phyloP scores from a whole-genome alignment of 2,797 vertebrate species.

The Syndactyla subalaris region DNA sequence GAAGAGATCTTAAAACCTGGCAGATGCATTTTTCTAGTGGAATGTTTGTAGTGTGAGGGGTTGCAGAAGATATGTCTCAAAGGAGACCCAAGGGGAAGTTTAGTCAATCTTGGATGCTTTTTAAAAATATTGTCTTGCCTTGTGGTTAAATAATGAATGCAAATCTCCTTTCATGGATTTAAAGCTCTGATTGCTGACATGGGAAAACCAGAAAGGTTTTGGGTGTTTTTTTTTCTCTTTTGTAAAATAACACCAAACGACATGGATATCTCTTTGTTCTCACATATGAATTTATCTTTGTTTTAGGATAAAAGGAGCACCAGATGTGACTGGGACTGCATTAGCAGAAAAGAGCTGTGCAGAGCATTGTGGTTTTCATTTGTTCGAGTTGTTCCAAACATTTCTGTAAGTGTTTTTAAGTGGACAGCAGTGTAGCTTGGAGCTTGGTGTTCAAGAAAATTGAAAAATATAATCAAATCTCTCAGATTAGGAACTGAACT shows the following conservation, averaged over 20 bases:
- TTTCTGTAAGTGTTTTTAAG: slow-evolving; percentile 4
- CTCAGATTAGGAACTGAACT: not conserved
- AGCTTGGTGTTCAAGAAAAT: not conserved
- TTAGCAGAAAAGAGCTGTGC: slow-evolving; percentile 45
- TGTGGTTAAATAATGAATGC: slow-evolving; percentile 72
- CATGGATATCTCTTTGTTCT: slow-evolving; percentile 67
- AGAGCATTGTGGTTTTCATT: slow-evolving; percentile 40
- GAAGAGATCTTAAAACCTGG: slow-evolving; percentile 44
- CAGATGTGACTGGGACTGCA: slow-evolving; percentile 38
- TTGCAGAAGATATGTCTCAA: slow-evolving; percentile 50
- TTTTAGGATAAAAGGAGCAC: slow-evolving; percentile 64
- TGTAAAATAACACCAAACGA: slow-evolving; percentile 68
- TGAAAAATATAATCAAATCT: not conserved
- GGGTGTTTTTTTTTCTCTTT: not conserved
- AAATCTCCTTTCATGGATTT: slow-evolving; percentile 71
- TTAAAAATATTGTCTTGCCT: slow-evolving; percentile 66
- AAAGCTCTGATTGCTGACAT: slow-evolving; percentile 68
- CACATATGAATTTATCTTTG: slow-evolving; percentile 57
- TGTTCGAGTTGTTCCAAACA: slow-evolving; percentile 14
- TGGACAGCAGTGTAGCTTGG: not conserved
- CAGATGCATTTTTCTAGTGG: slow-evolving; percentile 47
- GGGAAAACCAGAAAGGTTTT: slow-evolving; percentile 49
- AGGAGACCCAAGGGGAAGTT: slow-evolving; percentile 54
- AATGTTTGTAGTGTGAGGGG: slow-evolving; percentile 37
- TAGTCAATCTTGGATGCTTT: slow-evolving; percentile 56